Percentiles rank a stretch among this genome's conserved stretches.
phyloP scores from a whole-genome alignment of 2,888 invertebrate genomes.

The Phaonia tiefii region DNA sequence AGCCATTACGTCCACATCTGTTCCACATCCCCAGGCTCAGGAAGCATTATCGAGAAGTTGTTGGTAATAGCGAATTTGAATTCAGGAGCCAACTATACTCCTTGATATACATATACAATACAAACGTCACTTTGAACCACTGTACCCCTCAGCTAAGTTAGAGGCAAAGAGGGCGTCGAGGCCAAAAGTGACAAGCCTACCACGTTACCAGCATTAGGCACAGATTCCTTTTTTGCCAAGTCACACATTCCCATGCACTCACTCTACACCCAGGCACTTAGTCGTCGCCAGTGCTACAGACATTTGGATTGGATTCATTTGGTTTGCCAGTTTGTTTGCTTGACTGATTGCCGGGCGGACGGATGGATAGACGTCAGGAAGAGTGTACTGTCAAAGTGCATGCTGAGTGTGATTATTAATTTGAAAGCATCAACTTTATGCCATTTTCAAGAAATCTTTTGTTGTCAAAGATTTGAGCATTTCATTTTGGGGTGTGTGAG shows the following conservation, averaged over 20 bases:
- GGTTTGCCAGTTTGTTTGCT: neutral
- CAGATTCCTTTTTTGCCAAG: neutral
- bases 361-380: neutral
- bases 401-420: slow-evolving; percentile 74
- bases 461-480: slow-evolving; percentile 47
- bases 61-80: too few relatives aligned
- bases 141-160: neutral
- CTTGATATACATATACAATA: too few relatives aligned
- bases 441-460: slow-evolving; percentile 56
- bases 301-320: neutral
- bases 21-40: too few relatives aligned
- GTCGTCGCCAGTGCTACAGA: neutral
- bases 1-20: too few relatives aligned
- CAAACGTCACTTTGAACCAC: too few relatives aligned
- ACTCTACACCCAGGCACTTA: slow-evolving; percentile 28
- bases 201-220: slow-evolving; percentile 19
- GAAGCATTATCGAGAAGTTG: too few relatives aligned
- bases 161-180: neutral
- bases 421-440: slow-evolving; percentile 76
- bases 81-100: too few relatives aligned
- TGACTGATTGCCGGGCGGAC: neutral
- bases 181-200: neutral
- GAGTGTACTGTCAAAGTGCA: slow-evolving; percentile 40
- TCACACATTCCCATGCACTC: slow-evolving; percentile 8
- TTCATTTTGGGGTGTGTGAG: slow-evolving; percentile 3